These are phyloP conservation scores for Meriones unguiculatus DNA, from an alignment of 2,113 vertebrate genomes.

Conservation along the genomic window DNA sequence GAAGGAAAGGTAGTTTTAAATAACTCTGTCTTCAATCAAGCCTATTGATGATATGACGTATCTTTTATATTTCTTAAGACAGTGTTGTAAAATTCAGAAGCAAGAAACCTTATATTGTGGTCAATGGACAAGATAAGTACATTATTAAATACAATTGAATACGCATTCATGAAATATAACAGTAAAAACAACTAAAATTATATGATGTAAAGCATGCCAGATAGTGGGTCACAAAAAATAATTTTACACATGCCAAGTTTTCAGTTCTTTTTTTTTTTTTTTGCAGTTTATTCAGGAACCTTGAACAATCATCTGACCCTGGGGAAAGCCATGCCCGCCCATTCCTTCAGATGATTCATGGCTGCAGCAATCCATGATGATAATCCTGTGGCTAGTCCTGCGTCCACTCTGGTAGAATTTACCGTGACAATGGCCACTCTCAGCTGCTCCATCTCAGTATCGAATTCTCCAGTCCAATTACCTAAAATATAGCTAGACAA, in stretches of 20 bases:
- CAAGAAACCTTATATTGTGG: not conserved
- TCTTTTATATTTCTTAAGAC: constrained; percentile 1
- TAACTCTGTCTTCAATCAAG: not conserved
- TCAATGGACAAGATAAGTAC: not conserved
- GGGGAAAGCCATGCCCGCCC: no score
- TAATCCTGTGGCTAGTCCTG: no score
- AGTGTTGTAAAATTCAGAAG: not conserved
- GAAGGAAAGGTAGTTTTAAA: not conserved
- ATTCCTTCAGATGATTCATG: no score
- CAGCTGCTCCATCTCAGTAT: no score
- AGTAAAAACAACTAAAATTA: not conserved
- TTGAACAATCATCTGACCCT: no score
- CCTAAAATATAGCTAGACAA: no score
- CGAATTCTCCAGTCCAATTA: no score
- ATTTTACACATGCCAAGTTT: not conserved
- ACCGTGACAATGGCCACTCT: no score
- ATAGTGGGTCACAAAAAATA: not conserved
- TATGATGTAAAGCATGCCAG: not conserved
- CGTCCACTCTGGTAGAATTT: no score
- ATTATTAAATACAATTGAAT: not conserved
- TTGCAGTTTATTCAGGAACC: no score
- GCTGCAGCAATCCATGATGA: no score
- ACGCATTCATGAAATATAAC: not conserved
- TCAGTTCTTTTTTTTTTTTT: no score
- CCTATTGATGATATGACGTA: not conserved